Base-by-base conservation (phyloP, 1,140 invertebrate genomes). In the Bombus pascuorum region DNA sequence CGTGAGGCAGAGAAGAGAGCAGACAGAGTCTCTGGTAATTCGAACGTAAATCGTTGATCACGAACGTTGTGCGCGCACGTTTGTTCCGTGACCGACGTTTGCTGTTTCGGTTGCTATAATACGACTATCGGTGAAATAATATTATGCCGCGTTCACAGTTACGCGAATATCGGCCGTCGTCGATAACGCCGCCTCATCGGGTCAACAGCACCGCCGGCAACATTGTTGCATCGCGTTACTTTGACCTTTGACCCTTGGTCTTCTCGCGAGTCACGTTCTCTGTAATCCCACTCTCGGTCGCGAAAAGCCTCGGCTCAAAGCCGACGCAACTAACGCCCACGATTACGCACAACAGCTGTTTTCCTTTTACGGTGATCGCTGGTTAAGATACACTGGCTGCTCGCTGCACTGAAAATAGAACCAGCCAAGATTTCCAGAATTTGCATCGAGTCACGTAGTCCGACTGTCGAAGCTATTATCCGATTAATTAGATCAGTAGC, bases 241-340 rank as follows among this genome's bases (percentile, higher is more conserved):
- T 18, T 37, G 65, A 80, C 65, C 77, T 80, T 37, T 80, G 77
- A 80, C 77, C 77, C 32, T 68, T 70, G 13, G 39, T 62, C 76
- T 42, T 42, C 5, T 10, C 44, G 12, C n/a, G 73, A 53, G 65
- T 42, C 37, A 1, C 12, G 28, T n/a, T 59, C 37, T 13, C 53
- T 39, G 28, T 37, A 39, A 76, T 57, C 22, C 53, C 2, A 22
- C 47, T 5, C 32, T 18, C n/a, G 10, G 4, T 25, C 9, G n/a
- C 70, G 37, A 42, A 28, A 39, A 72, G 28, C 25, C 37, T 71
- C 39, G 37, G 34, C 42, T 4, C 28, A 73, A 47, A 73, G 15
- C n/a, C 22, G n/a, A 22, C 42, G 72, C 32, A 71, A 39, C 37
- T 15, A 28, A 39, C 70, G 70, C 25, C 34, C 18, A 68, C 37